Conservation (phyloP, 2,797 vertebrate species). For the Fistularia tabacaria region DNA sequence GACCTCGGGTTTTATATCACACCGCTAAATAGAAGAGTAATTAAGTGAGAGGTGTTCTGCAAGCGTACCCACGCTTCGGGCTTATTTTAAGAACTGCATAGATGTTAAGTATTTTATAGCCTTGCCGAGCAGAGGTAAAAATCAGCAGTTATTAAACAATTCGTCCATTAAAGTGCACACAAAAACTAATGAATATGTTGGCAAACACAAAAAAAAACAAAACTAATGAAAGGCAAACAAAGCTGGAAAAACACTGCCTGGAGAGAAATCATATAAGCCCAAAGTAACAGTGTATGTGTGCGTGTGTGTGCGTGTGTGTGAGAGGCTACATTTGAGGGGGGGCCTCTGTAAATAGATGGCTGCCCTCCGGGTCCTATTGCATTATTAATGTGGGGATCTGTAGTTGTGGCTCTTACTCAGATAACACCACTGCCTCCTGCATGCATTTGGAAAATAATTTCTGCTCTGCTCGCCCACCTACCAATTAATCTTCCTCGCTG, state of each 20-base stretch:
- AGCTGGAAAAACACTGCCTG: conserved; percentile 36
- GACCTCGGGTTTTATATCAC: too few species aligned
- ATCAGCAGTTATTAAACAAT: too few species aligned
- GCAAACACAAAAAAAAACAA: conserved; percentile 18
- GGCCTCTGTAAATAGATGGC: conserved; percentile 61
- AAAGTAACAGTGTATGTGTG: background rate
- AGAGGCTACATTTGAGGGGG: conserved; percentile 18
- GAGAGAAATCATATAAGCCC: conserved; percentile 28
- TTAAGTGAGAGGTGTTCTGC: too few species aligned
- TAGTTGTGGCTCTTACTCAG: conserved; percentile 55
- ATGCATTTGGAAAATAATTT: conserved; percentile 58
- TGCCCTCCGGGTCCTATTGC: conserved; percentile 65
- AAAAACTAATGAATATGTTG: conserved; percentile 29
- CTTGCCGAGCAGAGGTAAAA: too few species aligned
- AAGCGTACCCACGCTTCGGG: too few species aligned
- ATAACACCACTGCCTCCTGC: conserved; percentile 57
- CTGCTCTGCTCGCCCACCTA: conserved; percentile 51
- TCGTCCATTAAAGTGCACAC: too few species aligned
- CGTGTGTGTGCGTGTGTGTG: conserved; percentile 15
- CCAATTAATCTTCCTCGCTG: conserved; percentile 55
- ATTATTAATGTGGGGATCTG: conserved; percentile 73
- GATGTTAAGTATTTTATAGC: too few species aligned
- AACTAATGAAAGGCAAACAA: conserved; percentile 5
- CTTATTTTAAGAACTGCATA: too few species aligned
- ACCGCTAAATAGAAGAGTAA: too few species aligned